Base-by-base conservation (phyloP, 2,888 invertebrate genomes). In the Drosophila neonasuta region DNA sequence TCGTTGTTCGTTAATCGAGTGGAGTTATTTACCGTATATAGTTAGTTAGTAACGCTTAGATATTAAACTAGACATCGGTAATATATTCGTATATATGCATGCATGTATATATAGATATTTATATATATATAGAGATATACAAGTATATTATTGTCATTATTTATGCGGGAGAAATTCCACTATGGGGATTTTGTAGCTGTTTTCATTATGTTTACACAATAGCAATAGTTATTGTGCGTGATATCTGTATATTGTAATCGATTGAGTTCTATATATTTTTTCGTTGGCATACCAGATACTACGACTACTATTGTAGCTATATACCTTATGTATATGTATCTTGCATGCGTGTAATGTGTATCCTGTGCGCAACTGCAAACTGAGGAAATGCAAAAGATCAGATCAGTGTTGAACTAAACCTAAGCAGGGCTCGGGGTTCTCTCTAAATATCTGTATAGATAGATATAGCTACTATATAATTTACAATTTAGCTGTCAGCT, bases 161-260 rank as follows among this genome's bases (percentile, higher is more conserved):
- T 87, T 72, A 87, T 82, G 87, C 86, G 86, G 87, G 86, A 82
- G 67, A 85, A 75, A 75, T 86, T 87, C 87, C 87, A 62, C 83
- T 85, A 82, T 87, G 82, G 87, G 76, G 71, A 48, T 80, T 52
- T 67, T 78, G 62, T 71, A 66, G 60, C 57, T 51, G 46, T 54
- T 52, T 36, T 36, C n/a, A 5, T 36, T 36, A 36, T 24, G 44
- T 48, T 72, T 62, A 55, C 74, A 65, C 58, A 74, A 45, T 73
- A 36, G n/a, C n/a, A 60, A 24, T 64, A 42, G 17, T 49, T 64
- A 52, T 50, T 60, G 55, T 41, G 32, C 42, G 24, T 56, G 61
- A 42, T 54, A 51, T 58, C 42, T 66, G 20, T 44, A 51, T 17
- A n/a, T 55, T 44, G 17, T 63, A 72, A 42, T 59, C 24, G 46